These are phyloP conservation scores for Panzeria rudis DNA, from an alignment of 2,888 invertebrate species.

Conservation along the genomic window DNA sequence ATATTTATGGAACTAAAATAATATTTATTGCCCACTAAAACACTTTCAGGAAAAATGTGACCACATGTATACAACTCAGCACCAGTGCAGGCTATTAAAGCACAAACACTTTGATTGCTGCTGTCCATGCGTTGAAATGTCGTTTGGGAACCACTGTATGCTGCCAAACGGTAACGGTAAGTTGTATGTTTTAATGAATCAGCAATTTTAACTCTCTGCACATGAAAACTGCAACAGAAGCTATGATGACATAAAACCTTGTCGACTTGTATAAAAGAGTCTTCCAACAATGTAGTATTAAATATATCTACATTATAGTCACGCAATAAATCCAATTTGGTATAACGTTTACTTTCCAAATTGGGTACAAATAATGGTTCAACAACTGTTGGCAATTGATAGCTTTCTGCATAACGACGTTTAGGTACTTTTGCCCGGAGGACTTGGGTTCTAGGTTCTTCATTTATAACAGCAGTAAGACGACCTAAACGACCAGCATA, in stretches of 20 bases:
- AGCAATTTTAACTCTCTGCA: slow-evolving; percentile 67
- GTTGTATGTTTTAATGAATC: slow-evolving; percentile 72
- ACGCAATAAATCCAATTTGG: slow-evolving; percentile 75
- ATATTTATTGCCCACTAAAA: slow-evolving; percentile 74
- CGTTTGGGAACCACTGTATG: slow-evolving; percentile 77
- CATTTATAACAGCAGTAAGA: slow-evolving; percentile 76
- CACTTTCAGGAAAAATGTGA: slow-evolving; percentile 75
- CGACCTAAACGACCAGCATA: slow-evolving; percentile 83
- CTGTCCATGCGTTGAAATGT: slow-evolving; percentile 81
- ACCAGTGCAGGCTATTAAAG: slow-evolving; percentile 84
- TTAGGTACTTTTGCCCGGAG: slow-evolving; percentile 79
- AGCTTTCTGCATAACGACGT: slow-evolving; percentile 16
- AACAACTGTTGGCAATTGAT: slow-evolving; percentile 67
- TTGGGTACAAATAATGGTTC: slow-evolving; percentile 74
- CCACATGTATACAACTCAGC: slow-evolving; percentile 82
- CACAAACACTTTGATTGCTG: slow-evolving; percentile 84
- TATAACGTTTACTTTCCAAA: slow-evolving; percentile 73
- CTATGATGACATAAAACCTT: slow-evolving; percentile 64
- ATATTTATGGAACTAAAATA: slow-evolving; percentile 78
- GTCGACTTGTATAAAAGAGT: slow-evolving; percentile 62
- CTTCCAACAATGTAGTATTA: slow-evolving; percentile 72
- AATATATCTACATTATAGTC: slow-evolving; percentile 80
- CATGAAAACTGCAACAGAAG: slow-evolving; percentile 82
- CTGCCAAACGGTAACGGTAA: slow-evolving; percentile 79
- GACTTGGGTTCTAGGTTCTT: slow-evolving; percentile 73